These are phyloP conservation scores for Lapara coniferarum DNA, from an alignment of 2,888 invertebrate species.

Conservation along the genomic window DNA sequence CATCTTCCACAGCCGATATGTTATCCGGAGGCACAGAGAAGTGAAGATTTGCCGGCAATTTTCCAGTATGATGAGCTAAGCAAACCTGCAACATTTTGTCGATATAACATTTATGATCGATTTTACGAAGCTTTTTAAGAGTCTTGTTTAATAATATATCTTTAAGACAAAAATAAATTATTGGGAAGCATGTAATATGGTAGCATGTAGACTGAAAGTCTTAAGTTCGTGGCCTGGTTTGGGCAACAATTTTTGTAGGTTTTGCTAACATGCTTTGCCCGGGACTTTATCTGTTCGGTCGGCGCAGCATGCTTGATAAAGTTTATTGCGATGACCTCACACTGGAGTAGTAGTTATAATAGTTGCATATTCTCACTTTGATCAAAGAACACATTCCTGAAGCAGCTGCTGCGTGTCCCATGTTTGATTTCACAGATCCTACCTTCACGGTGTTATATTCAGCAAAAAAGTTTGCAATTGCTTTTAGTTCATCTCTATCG, in stretches of 20 bases:
- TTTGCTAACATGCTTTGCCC: too few relatives aligned
- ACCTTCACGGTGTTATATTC: constrained; percentile 80
- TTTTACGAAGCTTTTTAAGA: not conserved
- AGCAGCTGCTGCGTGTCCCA: constrained; percentile 59
- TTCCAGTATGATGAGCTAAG: constrained; percentile 53
- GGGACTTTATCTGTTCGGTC: too few relatives aligned
- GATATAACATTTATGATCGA: not conserved
- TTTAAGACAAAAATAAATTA: too few relatives aligned
- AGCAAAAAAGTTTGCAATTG: constrained; percentile 81
- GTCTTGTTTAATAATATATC: too few relatives aligned
- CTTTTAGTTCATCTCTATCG: constrained; percentile 85
- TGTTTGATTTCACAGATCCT: constrained; percentile 61
- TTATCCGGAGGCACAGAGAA: constrained; percentile 46
- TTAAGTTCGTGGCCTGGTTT: too few relatives aligned
- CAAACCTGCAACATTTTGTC: constrained; percentile 46
- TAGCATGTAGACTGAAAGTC: too few relatives aligned
- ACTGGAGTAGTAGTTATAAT: too few relatives aligned
- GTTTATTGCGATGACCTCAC: too few relatives aligned
- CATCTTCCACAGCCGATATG: constrained; percentile 44
- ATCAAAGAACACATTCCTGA: constrained; percentile 77
- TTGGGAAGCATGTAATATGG: too few relatives aligned
- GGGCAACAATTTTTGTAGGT: too few relatives aligned
- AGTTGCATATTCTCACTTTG: constrained; percentile 61
- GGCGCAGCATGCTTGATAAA: too few relatives aligned
- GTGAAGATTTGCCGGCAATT: constrained; percentile 55